These are phyloP conservation scores for Myopa tessellatipennis DNA, from an alignment of 2,888 invertebrate species.

Conservation along the genomic window DNA sequence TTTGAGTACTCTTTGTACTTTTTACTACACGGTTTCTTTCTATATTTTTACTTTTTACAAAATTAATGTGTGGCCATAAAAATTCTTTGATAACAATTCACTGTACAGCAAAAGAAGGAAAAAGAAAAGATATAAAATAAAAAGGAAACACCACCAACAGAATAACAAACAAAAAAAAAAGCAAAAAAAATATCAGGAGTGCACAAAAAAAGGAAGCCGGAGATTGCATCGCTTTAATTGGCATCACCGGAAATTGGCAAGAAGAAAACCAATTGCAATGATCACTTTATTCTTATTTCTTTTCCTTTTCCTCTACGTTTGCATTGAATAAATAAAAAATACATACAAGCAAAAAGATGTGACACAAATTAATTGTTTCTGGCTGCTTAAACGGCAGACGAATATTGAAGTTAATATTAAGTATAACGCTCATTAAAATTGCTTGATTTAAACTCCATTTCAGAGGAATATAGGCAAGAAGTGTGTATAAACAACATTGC, in stretches of 20 bases:
- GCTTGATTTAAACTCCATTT: no score
- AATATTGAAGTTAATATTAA: no score
- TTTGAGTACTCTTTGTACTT: constrained; percentile 1
- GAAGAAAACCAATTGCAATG: constrained; percentile 7
- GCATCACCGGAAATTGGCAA: constrained; percentile 17
- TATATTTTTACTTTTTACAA: constrained; percentile 19
- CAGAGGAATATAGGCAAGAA: no score
- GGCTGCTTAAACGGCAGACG: no score
- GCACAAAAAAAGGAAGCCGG: neutral
- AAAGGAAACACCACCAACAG: neutral
- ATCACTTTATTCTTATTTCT: neutral
- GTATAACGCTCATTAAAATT: no score
- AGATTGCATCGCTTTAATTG: constrained; percentile 11
- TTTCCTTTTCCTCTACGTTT: no score
- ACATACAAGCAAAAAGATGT: no score
- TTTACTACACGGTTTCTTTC: neutral
- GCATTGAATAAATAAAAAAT: no score
- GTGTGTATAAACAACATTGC: no score
- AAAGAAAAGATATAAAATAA: neutral
- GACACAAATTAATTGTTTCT: no score
- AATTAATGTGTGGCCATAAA: constrained; percentile 31
- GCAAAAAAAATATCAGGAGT: neutral
- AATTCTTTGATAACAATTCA: constrained; percentile 4
- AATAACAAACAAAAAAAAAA: neutral
- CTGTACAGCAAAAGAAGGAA: neutral